Percentiles rank a stretch among this genome's conserved stretches.
phyloP scores from a whole-genome alignment of 2,888 invertebrate genomes.

The Trypoxylon attenuatum region DNA sequence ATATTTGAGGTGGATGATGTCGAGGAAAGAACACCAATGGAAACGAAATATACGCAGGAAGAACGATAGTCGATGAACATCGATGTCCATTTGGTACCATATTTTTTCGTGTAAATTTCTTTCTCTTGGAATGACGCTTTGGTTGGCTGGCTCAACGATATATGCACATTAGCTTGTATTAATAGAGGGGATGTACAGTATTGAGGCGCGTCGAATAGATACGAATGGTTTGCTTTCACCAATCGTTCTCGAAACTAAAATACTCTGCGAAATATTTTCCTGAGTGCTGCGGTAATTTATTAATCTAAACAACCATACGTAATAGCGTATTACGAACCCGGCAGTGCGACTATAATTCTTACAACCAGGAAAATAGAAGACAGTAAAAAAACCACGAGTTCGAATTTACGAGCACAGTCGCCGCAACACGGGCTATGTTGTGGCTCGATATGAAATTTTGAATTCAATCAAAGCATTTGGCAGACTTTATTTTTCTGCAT shows the following conservation, averaged over 20 bases:
- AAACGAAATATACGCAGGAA: background rate
- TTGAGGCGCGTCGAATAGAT: slow-evolving; percentile 23
- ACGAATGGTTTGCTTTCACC: slow-evolving; percentile 24
- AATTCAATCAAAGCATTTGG: background rate
- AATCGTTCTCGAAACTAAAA: slow-evolving; percentile 25
- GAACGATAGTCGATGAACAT: slow-evolving; percentile 6
- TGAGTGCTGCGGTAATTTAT: slow-evolving; percentile 20
- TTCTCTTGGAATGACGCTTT: background rate
- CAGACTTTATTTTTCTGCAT: background rate
- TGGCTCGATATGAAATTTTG: background rate
- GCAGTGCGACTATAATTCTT: background rate
- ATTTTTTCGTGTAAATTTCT: slow-evolving; percentile 24
- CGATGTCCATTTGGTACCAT: background rate
- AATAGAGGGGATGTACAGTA: slow-evolving; percentile 24
- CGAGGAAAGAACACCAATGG: background rate
- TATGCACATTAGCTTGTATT: slow-evolving; percentile 34
- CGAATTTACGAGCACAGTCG: too few relatives aligned
- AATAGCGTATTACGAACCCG: slow-evolving; percentile 8
- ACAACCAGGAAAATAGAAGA: slow-evolving; percentile 11
- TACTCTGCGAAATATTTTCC: background rate
- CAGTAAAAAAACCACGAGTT: slow-evolving; percentile 8
- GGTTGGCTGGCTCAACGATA: slow-evolving; percentile 5
- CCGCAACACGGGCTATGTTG: too few relatives aligned
- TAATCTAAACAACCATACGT: slow-evolving; percentile 36
- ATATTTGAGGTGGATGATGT: too few relatives aligned